These are phyloP conservation scores for Sisor rabdophorus DNA, from an alignment of 2,113 vertebrate genomes.

Conservation along the genomic window DNA sequence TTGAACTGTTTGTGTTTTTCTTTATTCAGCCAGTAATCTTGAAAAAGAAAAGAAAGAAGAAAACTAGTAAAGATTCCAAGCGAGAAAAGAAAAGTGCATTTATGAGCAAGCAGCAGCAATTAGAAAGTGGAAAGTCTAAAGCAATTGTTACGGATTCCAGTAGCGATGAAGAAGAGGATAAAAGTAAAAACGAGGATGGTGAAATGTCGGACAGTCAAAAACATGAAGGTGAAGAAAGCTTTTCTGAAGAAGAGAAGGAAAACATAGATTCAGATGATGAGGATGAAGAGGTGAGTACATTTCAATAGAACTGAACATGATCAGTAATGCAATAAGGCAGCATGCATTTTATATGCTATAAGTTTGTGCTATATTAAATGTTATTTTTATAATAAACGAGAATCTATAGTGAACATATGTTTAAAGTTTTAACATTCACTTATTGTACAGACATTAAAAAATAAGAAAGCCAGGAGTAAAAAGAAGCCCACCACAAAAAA, in stretches of 20 bases:
- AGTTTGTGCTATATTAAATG: background rate
- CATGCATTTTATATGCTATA: background rate
- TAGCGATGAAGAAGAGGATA: constrained; percentile 77
- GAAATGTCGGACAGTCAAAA: constrained; percentile 50
- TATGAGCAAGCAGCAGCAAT: constrained; percentile 75
- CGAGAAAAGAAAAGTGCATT: constrained; percentile 70
- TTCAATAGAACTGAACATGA: background rate
- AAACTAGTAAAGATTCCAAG: constrained; percentile 73
- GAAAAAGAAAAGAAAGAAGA: constrained; percentile 72
- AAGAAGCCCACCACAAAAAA: constrained; percentile 52
- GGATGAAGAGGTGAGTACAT: constrained; percentile 65
- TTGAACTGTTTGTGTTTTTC: background rate
- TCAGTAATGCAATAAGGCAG: background rate
- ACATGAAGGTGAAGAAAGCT: constrained; percentile 67
- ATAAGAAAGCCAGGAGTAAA: constrained; percentile 49
- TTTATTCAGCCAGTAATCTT: constrained; percentile 56
- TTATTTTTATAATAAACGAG: background rate
- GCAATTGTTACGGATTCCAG: constrained; percentile 93
- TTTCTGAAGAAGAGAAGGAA: constrained; percentile 62
- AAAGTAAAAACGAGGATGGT: constrained; percentile 44
- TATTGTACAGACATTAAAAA: constrained; percentile 46
- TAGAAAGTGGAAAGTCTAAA: constrained; percentile 76
- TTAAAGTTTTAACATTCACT: background rate
- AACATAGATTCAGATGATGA: constrained; percentile 74
- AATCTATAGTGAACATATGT: background rate